Evolutionary conservation across 92 coral and sea anemone species (phyloP).

Genomic region (Zoanthus gigantus): DNA sequence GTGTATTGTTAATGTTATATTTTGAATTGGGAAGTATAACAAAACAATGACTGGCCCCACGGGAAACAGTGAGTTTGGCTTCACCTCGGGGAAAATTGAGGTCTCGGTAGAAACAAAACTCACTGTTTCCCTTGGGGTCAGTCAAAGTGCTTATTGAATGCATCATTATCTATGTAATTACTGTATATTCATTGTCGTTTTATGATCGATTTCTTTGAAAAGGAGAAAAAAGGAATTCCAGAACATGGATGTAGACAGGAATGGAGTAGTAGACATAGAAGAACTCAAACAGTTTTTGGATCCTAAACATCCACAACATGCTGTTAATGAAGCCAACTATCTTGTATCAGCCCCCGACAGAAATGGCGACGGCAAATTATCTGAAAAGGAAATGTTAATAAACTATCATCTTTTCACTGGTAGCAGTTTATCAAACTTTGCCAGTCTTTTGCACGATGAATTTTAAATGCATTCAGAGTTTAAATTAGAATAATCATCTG

Average conservation of each 20-base stretch:
- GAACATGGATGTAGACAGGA: slow-evolving; percentile 81
- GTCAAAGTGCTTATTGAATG: too few relatives aligned
- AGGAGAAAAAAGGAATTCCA: slow-evolving; percentile 87
- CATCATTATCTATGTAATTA: too few relatives aligned
- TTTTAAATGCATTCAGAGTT: slow-evolving; percentile 47
- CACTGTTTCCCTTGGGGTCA: too few relatives aligned
- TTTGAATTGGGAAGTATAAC: too few relatives aligned
- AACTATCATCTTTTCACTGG: slow-evolving; percentile 95
- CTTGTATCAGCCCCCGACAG: slow-evolving; percentile 82
- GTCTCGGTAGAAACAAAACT: too few relatives aligned
- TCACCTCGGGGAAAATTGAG: too few relatives aligned
- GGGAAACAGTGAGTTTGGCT: too few relatives aligned
- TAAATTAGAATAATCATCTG: not conserved
- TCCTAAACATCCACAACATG: slow-evolving; percentile 93
- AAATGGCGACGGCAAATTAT: slow-evolving; percentile 75
- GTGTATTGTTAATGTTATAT: too few relatives aligned
- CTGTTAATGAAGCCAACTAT: slow-evolving; percentile 87
- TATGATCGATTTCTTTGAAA: not conserved
- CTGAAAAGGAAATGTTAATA: slow-evolving; percentile 86
- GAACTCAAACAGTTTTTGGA: slow-evolving; percentile 83
- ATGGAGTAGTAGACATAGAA: slow-evolving; percentile 76
- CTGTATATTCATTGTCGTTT: too few relatives aligned
- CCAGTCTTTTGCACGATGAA: slow-evolving; percentile 88
- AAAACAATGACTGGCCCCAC: too few relatives aligned
- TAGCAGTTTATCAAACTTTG: slow-evolving; percentile 89